Base-by-base conservation (phyloP, 1,140 invertebrate species). In the Lasioglossum albipes region DNA sequence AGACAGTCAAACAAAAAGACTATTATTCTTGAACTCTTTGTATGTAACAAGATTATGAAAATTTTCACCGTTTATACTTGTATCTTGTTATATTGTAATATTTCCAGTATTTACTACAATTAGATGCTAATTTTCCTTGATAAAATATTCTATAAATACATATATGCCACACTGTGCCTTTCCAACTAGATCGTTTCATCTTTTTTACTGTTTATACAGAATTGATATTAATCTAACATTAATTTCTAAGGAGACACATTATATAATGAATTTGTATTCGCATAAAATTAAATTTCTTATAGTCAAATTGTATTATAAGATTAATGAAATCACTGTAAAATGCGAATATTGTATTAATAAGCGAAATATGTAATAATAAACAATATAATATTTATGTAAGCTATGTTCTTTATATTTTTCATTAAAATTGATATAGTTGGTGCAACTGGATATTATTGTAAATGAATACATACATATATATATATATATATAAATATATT, bases 151-250 rank as follows among this genome's bases (percentile, higher is more conserved):
- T 74, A 86, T 71, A 67, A 83, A 80, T 80, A 80, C 71, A 84
- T 87, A 80, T 73, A 84, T 87, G 82, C 81, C 89, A 85, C 76
- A 82, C 75, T 86, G 89, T 90, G 89, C 89, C 89, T 90, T 90
- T 84, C 65, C 57, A 57, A 76, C 81, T 84, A 79, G 13, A 86
- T 65, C n/a, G 70, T 81, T 65, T 72, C 52, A 59, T 83, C 65
- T 68, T 70, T 81, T 73, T 57, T 45, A 54, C 45, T 75, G 22
- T 82, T 70, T 85, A 27, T 78, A 75, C 73, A 20, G 27, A 84
- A 49, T 18, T 64, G 13, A 81, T 69, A 62, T 45, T 54, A 54
- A 69, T 68, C 57, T 72, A 73, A 73, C 65, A 52, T 61, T 54
- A 68, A 75, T 75, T 68, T 62, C 41, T 68, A 42, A 64, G 42